Conservation (phyloP, 2,797 vertebrate species). For the Halcyon leucocephala region DNA sequence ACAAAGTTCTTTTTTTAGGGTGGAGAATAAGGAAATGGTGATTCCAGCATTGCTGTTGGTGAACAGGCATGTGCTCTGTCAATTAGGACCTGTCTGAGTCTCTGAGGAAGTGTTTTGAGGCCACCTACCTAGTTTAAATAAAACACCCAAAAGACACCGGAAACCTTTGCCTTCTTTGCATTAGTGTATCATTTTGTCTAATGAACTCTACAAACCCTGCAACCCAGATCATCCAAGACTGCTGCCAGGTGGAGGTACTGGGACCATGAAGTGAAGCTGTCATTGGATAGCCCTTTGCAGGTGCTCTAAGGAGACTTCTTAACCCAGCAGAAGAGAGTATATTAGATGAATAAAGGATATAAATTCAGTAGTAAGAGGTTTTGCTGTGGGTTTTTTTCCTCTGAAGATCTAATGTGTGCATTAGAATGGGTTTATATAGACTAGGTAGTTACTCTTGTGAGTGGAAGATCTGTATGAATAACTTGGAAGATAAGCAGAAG, state of each 20-base stretch:
- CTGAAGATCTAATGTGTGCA: neutral
- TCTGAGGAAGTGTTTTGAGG: neutral
- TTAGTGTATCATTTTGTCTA: neutral
- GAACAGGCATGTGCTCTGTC: neutral
- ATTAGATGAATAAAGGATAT: neutral
- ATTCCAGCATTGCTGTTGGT: neutral
- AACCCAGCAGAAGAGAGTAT: neutral
- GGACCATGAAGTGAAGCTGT: neutral
- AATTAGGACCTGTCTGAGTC: neutral
- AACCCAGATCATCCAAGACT: neutral
- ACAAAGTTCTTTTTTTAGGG: neutral
- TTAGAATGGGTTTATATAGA: neutral
- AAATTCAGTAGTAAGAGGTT: neutral
- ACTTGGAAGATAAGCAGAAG: neutral
- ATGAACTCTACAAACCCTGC: neutral
- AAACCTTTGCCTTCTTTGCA: neutral
- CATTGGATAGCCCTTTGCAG: neutral
- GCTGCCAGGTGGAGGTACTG: neutral
- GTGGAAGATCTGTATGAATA: neutral
- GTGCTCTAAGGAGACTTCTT: neutral
- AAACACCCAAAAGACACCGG: neutral
- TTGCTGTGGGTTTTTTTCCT: neutral
- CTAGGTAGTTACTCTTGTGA: neutral
- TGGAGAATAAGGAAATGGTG: neutral
- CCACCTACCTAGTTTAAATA: neutral